These are phyloP conservation scores for Brachystomella parvula DNA, from an alignment of 1,140 invertebrate species.

Conservation along the genomic window DNA sequence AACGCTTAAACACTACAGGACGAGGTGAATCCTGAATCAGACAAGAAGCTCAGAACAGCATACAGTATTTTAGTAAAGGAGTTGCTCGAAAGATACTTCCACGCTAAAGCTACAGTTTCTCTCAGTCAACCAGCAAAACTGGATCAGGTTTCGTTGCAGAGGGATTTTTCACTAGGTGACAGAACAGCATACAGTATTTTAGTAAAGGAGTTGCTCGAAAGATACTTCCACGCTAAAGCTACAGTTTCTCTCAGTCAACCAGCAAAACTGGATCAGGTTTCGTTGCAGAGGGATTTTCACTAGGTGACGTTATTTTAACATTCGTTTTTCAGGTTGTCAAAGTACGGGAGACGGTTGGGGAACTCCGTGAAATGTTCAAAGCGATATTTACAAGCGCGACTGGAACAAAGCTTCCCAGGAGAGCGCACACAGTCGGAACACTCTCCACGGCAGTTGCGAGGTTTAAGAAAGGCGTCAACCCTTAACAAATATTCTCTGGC, in stretches of 20 bases:
- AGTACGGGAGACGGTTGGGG: neutral
- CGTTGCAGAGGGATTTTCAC: too few relatives aligned
- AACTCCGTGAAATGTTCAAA: neutral
- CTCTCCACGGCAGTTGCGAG: neutral
- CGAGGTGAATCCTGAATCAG: neutral
- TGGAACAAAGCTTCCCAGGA: neutral
- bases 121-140: neutral
- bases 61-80: conserved; percentile 13
- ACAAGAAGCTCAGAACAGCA: conserved; percentile 1
- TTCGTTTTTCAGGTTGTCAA: too few relatives aligned
- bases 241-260: neutral
- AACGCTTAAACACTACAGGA: neutral
- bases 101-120: conserved; percentile 2
- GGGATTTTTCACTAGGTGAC: too few relatives aligned
- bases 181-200: conserved; percentile 9
- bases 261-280: conserved; percentile 5
- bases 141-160: neutral
- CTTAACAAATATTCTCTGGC: too few relatives aligned
- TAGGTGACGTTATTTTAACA: too few relatives aligned
- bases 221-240: conserved; percentile 11
- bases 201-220: conserved; percentile 5
- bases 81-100: conserved; percentile 4
- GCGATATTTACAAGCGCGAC: neutral
- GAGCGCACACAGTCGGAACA: neutral
- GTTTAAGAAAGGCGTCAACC: neutral